Percentiles rank a stretch among this genome's conserved stretches.
phyloP scores from a whole-genome alignment of 2,113 vertebrate species.

The Leptobrachium leishanense region DNA sequence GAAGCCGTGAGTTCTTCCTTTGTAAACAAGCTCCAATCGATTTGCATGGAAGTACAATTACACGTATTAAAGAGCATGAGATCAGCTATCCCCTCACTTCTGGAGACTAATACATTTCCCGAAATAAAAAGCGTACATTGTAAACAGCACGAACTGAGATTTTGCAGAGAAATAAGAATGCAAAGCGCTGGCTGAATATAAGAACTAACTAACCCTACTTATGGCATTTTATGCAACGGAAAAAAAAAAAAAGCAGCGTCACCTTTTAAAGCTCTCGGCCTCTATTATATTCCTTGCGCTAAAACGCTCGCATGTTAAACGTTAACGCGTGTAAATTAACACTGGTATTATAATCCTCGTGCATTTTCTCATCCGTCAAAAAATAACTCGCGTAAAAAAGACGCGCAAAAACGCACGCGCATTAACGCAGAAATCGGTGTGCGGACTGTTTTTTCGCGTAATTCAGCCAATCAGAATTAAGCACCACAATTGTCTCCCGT shows the following conservation, averaged over 20 bases:
- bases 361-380: too few relatives aligned
- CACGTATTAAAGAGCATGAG: background rate
- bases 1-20: background rate
- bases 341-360: too few relatives aligned
- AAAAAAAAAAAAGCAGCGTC: background rate
- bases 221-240: background rate
- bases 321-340: too few relatives aligned
- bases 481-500: too few relatives aligned
- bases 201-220: slow-evolving; percentile 8
- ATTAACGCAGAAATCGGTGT: too few relatives aligned
- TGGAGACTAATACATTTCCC: background rate
- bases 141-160: background rate
- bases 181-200: background rate
- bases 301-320: too few relatives aligned
- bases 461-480: too few relatives aligned
- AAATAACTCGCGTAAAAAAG: too few relatives aligned
- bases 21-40: background rate
- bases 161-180: background rate
- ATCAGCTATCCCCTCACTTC: background rate
- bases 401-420: too few relatives aligned
- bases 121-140: slow-evolving; percentile 12
- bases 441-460: too few relatives aligned
- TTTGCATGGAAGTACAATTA: slow-evolving; percentile 7
- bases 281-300: too few relatives aligned
- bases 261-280: too few relatives aligned